Base-by-base conservation (phyloP, 2,797 vertebrate genomes). In the Manis pentadactyla region DNA sequence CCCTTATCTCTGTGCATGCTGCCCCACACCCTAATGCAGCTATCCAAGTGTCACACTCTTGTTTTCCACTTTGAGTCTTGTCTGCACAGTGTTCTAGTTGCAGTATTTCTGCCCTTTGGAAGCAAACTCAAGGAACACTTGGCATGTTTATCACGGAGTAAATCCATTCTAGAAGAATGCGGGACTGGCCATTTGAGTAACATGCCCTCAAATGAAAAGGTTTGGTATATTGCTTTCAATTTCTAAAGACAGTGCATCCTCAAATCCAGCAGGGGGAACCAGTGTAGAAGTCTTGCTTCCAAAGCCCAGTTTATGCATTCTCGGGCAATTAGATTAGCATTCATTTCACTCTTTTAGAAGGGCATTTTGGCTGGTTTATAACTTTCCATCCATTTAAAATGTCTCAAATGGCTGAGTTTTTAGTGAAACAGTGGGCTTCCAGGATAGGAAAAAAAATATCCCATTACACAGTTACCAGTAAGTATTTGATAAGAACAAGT, bases 231-330 rank as follows among this genome's bases (percentile, higher is more conserved):
- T 0, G 71, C 31, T 97, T 82, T 75, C 89, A 11, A 61, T 85
- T 92, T 97, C 69, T 18, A 83, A 82, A 97, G 85, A 97, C 97
- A 98, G 57, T 98, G 95, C 96, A 68, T 55, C 31, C 53, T 21
- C 12, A 61, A 55, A 96, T 97, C 98, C 99, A 99, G 98, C 98
- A 99, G 99, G 98, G 98, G 99, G 98, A 97, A 98, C 97, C 98
- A 96, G 97, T 5, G 97, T 96, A 98, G 98, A 98, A 98, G 98
- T 74, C 96, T 98, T 98, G 94, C 68, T 96, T 92, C 90, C 89
- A 57, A 93, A 96, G 82, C 42, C 55, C 75, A 77, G 7, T n/a
- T 74, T 66, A 87, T 46, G 59, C 71, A 55, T 97, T 97, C 87
- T 90, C 19, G 66, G 39, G 37, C 94, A 86, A 94, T 71, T 92